Base-by-base conservation (phyloP, 2,797 vertebrate genomes). In the Falco cherrug region DNA sequence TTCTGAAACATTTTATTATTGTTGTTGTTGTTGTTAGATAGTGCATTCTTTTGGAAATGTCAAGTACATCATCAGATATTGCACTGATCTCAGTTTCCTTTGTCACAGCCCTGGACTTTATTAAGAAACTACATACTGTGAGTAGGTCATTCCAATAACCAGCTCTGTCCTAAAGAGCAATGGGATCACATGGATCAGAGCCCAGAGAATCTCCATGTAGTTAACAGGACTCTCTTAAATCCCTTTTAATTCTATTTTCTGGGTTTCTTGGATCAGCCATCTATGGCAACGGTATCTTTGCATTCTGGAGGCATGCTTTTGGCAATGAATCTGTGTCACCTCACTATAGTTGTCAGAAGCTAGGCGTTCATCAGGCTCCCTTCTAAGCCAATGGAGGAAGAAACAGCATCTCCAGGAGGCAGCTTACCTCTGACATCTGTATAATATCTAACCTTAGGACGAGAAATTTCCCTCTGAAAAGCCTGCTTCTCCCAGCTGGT, bases 41-140 rank as follows among this genome's bases (percentile, higher is more conserved):
- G 48, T 48, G 15, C 54, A 78, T 94, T 88, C 69, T 92, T 63
- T 90, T 86, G 54, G 61, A 96, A 96, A 97, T 94, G 88, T 86
- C 93, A 95, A 80, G 57, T 80, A 24, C 94, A 74, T 90, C 94
- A 78, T 88, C 91, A 95, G 84, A 90, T 87, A 94, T 51, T 91
- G 81, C 94, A 61, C 50, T 77, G 70, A 84, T 95, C 97, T 95
- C 71, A 67, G 65, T 87, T 93, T 86, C 64, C 60, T 88, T 80
- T 94, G 54, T 74, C 77, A 94, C 47, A 92, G 67, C 16, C 17
- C 17, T 57, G 56, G 64, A 83, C 57, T 80, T 94, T 69, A 84
- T 80, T 88, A 83, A 90, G 68, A 78, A 83, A 88, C 19, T 39
- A 59, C 33, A 26, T 48, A 16, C 64, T 70, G 24, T 91, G 41